Percentiles rank a stretch among this genome's conserved stretches.
Evolutionary conservation across 2,888 invertebrate species (phyloP).

Genomic region (Chloromyia formosa): DNA sequence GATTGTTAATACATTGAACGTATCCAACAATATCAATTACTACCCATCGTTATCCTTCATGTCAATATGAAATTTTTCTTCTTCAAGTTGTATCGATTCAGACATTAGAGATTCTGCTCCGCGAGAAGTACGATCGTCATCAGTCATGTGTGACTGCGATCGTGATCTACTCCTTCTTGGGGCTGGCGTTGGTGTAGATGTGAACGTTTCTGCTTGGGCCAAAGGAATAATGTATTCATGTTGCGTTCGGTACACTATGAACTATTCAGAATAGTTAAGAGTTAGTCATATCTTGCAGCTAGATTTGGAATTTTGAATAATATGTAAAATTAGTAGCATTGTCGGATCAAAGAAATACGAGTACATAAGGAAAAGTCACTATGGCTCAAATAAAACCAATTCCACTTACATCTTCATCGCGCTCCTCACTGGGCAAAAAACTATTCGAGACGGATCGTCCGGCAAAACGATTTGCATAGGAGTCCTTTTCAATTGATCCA

Average conservation of each 20-base stretch:
- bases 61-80: slow-evolving; percentile 60
- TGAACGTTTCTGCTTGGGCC: slow-evolving; percentile 65
- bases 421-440: slow-evolving; percentile 57
- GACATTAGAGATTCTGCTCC: slow-evolving; percentile 74
- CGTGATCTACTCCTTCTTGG: slow-evolving; percentile 68
- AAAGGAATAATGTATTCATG: slow-evolving; percentile 73
- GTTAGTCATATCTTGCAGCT: slow-evolving; percentile 53
- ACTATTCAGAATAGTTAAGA: slow-evolving; percentile 62
- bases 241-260: slow-evolving; percentile 73
- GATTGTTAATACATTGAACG: too few relatives aligned
- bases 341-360: too few relatives aligned
- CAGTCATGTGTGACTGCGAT: slow-evolving; percentile 67
- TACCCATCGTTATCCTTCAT: slow-evolving; percentile 63
- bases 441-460: slow-evolving; percentile 64
- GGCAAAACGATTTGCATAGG: slow-evolving; percentile 62
- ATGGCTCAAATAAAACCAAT: too few relatives aligned
- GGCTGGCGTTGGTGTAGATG: slow-evolving; percentile 68
- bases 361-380: not conserved
- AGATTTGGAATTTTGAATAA: slow-evolving; percentile 26
- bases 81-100: slow-evolving; percentile 58
- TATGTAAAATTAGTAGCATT: slow-evolving; percentile 23
- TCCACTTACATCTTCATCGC: slow-evolving; percentile 60
- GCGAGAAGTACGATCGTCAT: slow-evolving; percentile 77
- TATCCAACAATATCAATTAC: too few relatives aligned
- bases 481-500: slow-evolving; percentile 61